These are phyloP conservation scores for Oppia nitens DNA, from an alignment of 1,140 invertebrate genomes.

Conservation along the genomic window DNA sequence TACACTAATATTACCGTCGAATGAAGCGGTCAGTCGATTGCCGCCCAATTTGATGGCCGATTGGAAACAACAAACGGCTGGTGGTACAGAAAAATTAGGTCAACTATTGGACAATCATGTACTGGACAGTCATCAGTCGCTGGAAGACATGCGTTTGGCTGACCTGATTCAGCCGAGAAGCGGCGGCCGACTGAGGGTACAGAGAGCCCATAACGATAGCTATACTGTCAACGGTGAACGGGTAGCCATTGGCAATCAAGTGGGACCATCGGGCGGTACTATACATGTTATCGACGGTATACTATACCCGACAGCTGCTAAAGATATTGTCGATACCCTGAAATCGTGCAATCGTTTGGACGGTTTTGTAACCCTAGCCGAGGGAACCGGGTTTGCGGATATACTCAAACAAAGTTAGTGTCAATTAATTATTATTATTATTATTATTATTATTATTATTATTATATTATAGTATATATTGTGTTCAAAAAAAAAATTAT, in stretches of 20 bases:
- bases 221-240: conserved; percentile 24
- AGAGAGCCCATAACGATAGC: conserved; percentile 14
- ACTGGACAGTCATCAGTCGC: conserved; percentile 13
- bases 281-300: conserved; percentile 24
- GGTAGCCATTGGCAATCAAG: conserved; percentile 20
- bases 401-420: conserved; percentile 18
- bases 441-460: background rate
- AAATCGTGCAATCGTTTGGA: conserved; percentile 23
- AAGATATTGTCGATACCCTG: conserved; percentile 21
- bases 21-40: conserved; percentile 20
- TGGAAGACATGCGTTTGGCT: conserved; percentile 16
- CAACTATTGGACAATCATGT: conserved; percentile 18
- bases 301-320: conserved; percentile 20
- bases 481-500: too few species aligned
- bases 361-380: conserved; percentile 23
- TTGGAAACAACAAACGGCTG: conserved; percentile 17
- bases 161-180: conserved; percentile 1
- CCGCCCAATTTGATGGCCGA: conserved; percentile 17
- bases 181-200: conserved; percentile 12
- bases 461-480: too few species aligned
- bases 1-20: conserved; percentile 22
- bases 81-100: too few species aligned
- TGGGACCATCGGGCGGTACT: conserved; percentile 20
- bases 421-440: background rate
- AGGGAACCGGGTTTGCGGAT: conserved; percentile 21